Evolutionary conservation across 2,888 invertebrate species (phyloP), one percentile per base, ranked within the genome.

Genomic region (Mesoligia furuncula): DNA sequence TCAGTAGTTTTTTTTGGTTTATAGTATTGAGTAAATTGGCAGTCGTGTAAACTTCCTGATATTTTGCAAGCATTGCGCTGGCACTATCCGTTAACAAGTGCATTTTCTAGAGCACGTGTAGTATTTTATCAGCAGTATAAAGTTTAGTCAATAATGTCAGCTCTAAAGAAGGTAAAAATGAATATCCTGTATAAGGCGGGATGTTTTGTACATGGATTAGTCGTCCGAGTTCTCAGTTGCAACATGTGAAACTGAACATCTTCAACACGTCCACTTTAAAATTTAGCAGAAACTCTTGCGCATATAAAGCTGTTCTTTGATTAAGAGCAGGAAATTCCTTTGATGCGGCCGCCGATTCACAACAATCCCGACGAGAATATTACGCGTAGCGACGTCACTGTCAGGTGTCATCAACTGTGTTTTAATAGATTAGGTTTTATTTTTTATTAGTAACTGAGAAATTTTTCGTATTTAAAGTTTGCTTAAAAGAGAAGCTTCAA

Each of bases 281-380:
- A 89, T 85, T 83, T 92, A 92, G 88, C 94, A 94, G 92, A 93
- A 87, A 83, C 90, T 89, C 88, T 89, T 90, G 90, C 91, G 92
- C 91, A 90, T 93, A 92, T 93, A 92, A 92, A 94, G 92, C 90
- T 90, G 91, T 90, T 91, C 92, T 92, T 92, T 93, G 93, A 94
- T 94, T 93, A 91, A 91, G 93, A 92, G 90, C 95, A 94, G 94
- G 95, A 96, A 95, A 95, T 95, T 94, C 95, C 95, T 96, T 95
- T 95, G 95, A 95, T 93, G 92, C 91, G 84, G 83, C 90, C 89
- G 91, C 89, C 92, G 92, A 93, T 93, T 92, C 94, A 93, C 90
- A 93, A 95, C 94, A 94, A 94, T 93, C 91, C 88, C 91, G 91
- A 91, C 91, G 93, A 94, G 94, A 95, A 94, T 93, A 94, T 94